These are phyloP conservation scores for Pachycephala philippinensis DNA, from an alignment of 2,113 vertebrate genomes.

Conservation along the genomic window DNA sequence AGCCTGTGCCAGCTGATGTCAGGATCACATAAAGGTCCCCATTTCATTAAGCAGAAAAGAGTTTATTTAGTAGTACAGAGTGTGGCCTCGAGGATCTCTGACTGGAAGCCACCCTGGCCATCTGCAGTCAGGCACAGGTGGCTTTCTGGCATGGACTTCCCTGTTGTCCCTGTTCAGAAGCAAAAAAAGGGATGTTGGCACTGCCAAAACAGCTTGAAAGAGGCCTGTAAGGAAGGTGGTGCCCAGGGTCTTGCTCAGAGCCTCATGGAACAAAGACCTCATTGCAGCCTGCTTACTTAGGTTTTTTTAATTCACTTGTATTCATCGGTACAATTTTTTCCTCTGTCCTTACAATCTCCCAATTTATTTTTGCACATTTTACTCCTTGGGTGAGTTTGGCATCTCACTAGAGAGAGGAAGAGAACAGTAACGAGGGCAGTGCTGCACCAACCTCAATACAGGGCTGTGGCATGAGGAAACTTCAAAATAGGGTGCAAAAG, in stretches of 20 bases:
- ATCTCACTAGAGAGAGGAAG: fast-evolving
- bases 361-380: neutral
- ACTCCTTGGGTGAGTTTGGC: fast-evolving
- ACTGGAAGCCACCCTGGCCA: neutral
- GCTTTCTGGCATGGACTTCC: neutral
- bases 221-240: neutral
- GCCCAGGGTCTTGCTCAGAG: neutral
- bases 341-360: fast-evolving
- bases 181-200: neutral
- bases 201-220: neutral
- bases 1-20: neutral
- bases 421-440: fast-evolving
- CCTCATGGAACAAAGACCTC: neutral
- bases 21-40: neutral
- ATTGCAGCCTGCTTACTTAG: neutral
- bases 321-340: neutral
- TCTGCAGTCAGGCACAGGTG: neutral
- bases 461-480: neutral
- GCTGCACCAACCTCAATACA: neutral
- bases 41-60: neutral
- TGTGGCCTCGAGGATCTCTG: neutral
- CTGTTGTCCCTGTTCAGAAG: neutral
- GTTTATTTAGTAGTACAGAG: neutral
- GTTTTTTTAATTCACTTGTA: neutral
- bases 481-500: neutral